Base-by-base conservation (phyloP, 2,797 vertebrate genomes). In the Tolypeutes matacus region DNA sequence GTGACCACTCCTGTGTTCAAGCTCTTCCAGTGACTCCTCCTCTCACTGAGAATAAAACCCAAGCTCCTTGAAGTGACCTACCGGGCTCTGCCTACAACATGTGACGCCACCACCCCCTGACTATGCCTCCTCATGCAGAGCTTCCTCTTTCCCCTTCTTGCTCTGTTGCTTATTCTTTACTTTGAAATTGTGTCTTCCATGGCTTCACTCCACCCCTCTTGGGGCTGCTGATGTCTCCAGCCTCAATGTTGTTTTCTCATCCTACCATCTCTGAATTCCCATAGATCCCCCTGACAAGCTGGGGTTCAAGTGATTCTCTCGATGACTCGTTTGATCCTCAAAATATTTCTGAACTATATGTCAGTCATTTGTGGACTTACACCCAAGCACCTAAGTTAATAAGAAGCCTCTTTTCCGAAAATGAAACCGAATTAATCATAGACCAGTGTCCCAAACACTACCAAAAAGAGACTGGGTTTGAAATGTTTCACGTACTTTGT, bases 241-340 rank as follows among this genome's bases (percentile, higher is more conserved):
- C 70, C n/a, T 69, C 39, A 53, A 56, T 21, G 20, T 5, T 34
- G 5, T 29, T 2, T 17, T 31, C 60, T 13, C 27, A 4, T 5
- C 18, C 11, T 86, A 8, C 2, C 31, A 1, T 25, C 14, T 67
- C 23, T 76, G 21, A 60, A 51, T 31, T 29, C 51, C 3, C 12
- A 9, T 3, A n/a, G 18, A 9, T 25, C 1, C 39, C 20, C 6
- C 60, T 36, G 31, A 78, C 29, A 21, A 11, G 5, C 18, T 2
- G 0, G 18, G 0, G 2, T 25, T 58, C 15, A 29, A 15, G 10
- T 31, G 15, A 72, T 25, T 62, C 49, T 13, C 27, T 1, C 5
- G 27, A 8, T 34, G 46, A 77, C 39, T 60, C 5, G 18, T 70
- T 51, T 60, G 14, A 65, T 4, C 86, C n/a, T 29, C 56, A 42